Conservation (phyloP, 2,797 vertebrate species). For the Sebastes cheni region DNA sequence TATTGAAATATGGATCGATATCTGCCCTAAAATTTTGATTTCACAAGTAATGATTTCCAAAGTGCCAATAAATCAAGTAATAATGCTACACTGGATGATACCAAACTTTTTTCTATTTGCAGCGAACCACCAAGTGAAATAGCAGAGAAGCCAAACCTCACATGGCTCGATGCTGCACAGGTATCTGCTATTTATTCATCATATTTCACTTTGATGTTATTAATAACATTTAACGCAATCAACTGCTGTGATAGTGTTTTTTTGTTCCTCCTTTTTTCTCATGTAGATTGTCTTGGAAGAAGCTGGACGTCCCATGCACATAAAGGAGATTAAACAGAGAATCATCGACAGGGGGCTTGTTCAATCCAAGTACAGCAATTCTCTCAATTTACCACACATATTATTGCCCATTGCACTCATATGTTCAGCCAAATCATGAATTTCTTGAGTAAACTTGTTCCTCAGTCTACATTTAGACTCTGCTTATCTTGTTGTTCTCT, state of each 20-base stretch:
- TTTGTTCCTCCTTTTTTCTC: neutral
- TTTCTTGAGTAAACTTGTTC: neutral
- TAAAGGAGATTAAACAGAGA: slow-evolving; percentile 88
- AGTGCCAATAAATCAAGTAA: neutral
- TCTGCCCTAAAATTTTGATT: neutral
- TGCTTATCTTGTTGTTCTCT: slow-evolving; percentile 1
- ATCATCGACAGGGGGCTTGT: slow-evolving; percentile 86
- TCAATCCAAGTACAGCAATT: slow-evolving; percentile 81
- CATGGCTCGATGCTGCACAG: slow-evolving; percentile 88
- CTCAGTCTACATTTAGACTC: neutral
- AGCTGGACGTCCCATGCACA: slow-evolving; percentile 86
- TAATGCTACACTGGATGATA: neutral
- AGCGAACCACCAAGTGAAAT: slow-evolving; percentile 83
- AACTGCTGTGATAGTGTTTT: neutral
- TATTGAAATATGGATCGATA: neutral
- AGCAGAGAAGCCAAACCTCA: slow-evolving; percentile 86
- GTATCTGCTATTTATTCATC: slow-evolving; percentile 52
- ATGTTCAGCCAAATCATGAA: neutral
- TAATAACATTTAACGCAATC: neutral
- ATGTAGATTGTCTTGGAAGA: slow-evolving; percentile 85
- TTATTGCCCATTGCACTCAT: neutral
- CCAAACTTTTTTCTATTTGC: neutral
- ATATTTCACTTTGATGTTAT: neutral
- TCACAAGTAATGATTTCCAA: neutral
- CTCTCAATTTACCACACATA: neutral